Conservation (phyloP, 1,140 invertebrate species). For the Penaeus indicus region DNA sequence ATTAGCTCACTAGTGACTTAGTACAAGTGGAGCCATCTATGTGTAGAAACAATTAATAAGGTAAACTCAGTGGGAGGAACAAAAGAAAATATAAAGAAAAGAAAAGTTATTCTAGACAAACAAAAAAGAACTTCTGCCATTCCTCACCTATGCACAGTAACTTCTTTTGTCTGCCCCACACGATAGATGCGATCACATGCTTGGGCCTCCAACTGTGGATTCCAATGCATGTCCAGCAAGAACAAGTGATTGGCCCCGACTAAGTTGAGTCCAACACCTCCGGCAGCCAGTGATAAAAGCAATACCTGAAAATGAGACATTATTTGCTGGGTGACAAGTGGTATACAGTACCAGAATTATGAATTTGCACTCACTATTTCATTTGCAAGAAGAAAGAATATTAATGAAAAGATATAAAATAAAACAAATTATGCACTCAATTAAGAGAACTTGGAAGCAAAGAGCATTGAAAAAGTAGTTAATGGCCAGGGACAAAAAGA, state of each 20-base stretch:
- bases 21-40: too few relatives aligned
- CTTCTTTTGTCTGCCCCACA: conserved; percentile 86
- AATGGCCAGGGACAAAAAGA: background rate
- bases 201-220: conserved; percentile 92
- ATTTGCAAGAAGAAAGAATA: too few relatives aligned
- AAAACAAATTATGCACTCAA: too few relatives aligned
- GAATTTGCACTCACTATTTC: background rate
- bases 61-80: too few relatives aligned
- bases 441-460: too few relatives aligned
- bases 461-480: too few relatives aligned
- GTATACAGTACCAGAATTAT: background rate
- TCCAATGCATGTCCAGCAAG: conserved; percentile 93
- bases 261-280: conserved; percentile 92
- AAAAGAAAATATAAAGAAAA: background rate
- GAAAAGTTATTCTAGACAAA: background rate
- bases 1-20: too few relatives aligned
- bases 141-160: conserved; percentile 85
- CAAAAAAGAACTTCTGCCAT: conserved; percentile 5
- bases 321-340: background rate
- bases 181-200: conserved; percentile 93
- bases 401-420: too few relatives aligned
- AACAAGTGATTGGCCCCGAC: conserved; percentile 92
- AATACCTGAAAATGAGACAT: conserved; percentile 74
- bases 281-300: conserved; percentile 87
- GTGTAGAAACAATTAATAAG: too few relatives aligned